Base-by-base conservation (phyloP, 2,888 invertebrate species). In the Charanyca ferruginea region DNA sequence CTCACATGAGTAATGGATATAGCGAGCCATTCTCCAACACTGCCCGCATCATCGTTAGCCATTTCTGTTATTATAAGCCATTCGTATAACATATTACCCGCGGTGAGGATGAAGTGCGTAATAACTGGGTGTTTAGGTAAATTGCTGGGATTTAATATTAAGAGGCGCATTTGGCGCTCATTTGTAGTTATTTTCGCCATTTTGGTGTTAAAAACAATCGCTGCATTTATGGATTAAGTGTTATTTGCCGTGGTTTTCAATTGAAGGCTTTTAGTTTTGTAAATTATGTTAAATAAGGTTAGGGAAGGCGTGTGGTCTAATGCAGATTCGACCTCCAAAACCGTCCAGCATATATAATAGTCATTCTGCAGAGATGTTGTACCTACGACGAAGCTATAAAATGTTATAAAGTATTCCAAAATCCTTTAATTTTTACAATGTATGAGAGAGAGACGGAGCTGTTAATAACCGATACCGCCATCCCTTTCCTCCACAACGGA, bases 1-100 rank as follows among this genome's bases (percentile, higher is more conserved):
- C 89, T 87, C 69, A 51, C 52, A 60, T 75, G 77, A 80, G 77
- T 84, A 81, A 85, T 83, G 83, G 69, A 67, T 82, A 75, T 58
- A 59, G 73, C 77, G 25, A 60, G 69, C 77, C 78, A 71, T 74
- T 79, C 62, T 53, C 75, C 62, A 64, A 69, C 73, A 69, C 65
- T 76, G 70, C 22, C 67, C 67, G 69, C 81, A 83, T 84, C 83
- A 85, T 85, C 87, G 87, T 87, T 86, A 85, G 84, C 80, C 76
- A 83, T 85, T 85, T 87, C 83, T 85, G 84, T 85, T 85, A 87
- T 87, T 87, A 85, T 81, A 78, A 73, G 68, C 86, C 82, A 88
- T 88, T 87, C 83, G 74, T 83, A 77, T 81, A 80, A 82, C 79
- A 74, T 84, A 85, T 85, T 86, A 80, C 82, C 75, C 78, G 65